Base-by-base conservation (phyloP, 2,888 invertebrate genomes). In the Caenorhabditis sp. region DNA sequence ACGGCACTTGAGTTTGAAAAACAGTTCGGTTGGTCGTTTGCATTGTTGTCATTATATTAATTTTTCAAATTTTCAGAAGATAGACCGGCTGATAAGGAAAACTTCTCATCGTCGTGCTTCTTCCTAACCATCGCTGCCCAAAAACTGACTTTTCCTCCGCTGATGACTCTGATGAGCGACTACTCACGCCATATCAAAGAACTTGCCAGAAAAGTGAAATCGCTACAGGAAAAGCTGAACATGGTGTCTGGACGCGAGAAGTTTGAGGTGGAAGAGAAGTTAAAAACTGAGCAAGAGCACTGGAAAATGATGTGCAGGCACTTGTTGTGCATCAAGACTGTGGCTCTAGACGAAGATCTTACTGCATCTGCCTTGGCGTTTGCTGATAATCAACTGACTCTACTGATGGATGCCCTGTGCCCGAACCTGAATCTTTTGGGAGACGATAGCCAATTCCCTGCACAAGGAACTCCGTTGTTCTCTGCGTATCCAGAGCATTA, bases 31-130 rank as follows among this genome's bases (percentile, higher is more conserved):
- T 11, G 40, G 78, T 67, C 72, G 60, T 44, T n/a, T 18, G 2
- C 11, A 35, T 24, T 1, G 13, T 13, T 22, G n/a, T 50, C 22
- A 1, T 53, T 8, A 11, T 11, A 32, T 4, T 32, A 6, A 9
- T 32, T 32, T 32, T 32, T 22, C n/a, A 8, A 22, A 32, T 67
- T 76, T 76, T 32, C 53, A 77, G 76, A 32, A 2, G 50, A 60
- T n/a, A 35, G 40, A 0, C 56, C 65, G 11, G 61, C 26, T 6
- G 76, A 61, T 0, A 85, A 85, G 67, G 94, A 95, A 2, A 97
- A 96, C 91, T 99, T 99, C 93, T 95, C 96, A 84, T 97, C 98
- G 0, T 96, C 97, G 88, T 98, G 98, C 92, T 98, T 98, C 96
- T 98, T 97, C 93, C 94, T 98, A 58, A 97, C 98, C 0, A 94